These are phyloP conservation scores for Sacculina carcini DNA, from an alignment of 2,888 invertebrate genomes.

Conservation along the genomic window DNA sequence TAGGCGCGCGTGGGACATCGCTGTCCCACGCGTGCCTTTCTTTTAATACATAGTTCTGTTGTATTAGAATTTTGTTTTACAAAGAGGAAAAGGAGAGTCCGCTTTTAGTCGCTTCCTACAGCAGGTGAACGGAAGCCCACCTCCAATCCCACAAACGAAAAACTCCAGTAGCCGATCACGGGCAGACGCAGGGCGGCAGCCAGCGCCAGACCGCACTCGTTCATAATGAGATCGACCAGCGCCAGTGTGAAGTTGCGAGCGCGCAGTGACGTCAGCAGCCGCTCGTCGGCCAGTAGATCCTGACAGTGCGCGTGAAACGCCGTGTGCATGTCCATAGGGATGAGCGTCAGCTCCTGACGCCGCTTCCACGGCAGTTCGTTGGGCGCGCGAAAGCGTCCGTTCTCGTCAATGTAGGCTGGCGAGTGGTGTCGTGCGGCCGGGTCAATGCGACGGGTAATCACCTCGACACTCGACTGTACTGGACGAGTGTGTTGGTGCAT, in stretches of 20 bases:
- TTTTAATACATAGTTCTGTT: no score
- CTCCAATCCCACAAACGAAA: constrained; percentile 17
- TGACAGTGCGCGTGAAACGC: constrained; percentile 12
- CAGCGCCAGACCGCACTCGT: constrained; percentile 18
- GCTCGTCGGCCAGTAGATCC: constrained; percentile 10
- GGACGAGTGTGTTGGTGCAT: background rate
- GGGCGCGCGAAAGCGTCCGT: constrained; percentile 12
- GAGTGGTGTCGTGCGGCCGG: background rate
- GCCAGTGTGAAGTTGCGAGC: constrained; percentile 16
- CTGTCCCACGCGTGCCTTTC: no score
- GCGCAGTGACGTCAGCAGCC: constrained; percentile 12
- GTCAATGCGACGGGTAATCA: background rate
- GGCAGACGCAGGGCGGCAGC: constrained; percentile 16
- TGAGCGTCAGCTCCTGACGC: background rate
- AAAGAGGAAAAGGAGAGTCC: no score
- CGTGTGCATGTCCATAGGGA: constrained; percentile 12
- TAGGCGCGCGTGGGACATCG: no score
- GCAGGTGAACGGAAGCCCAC: no score
- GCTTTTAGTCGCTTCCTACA: no score
- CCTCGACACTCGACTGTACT: background rate
- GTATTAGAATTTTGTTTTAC: no score
- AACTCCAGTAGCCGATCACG: constrained; percentile 18
- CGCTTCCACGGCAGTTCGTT: constrained; percentile 12
- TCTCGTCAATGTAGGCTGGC: constrained; percentile 9
- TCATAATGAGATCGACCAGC: constrained; percentile 17